phyloP scores from a whole-genome alignment of 2,797 vertebrate genomes.

The Syngnathus rostellatus region DNA sequence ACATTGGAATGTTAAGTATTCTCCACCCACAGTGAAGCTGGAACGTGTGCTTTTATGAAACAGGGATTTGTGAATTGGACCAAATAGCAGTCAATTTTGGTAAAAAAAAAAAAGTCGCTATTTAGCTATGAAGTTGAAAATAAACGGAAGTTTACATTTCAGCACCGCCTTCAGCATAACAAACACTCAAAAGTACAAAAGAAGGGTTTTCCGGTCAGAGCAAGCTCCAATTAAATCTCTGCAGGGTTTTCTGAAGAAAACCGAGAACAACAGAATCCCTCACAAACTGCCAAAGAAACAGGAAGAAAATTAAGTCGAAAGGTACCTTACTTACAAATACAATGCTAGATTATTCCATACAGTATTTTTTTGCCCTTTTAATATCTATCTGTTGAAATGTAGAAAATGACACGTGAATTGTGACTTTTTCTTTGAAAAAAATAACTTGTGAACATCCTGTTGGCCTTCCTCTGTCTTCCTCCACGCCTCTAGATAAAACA shows the following conservation, averaged over 20 bases:
- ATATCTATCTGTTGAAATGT: background rate
- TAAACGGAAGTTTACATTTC: background rate
- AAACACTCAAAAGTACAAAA: background rate
- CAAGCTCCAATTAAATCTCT: background rate
- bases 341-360: too few relatives aligned
- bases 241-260: background rate
- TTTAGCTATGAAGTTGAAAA: background rate
- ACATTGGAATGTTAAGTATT: background rate
- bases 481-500: constrained; percentile 29
- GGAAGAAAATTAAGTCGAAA: background rate
- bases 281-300: background rate
- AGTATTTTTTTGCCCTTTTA: background rate
- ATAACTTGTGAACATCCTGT: constrained; percentile 22
- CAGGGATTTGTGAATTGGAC: background rate
- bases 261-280: background rate
- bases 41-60: background rate
- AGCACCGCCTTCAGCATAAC: too few relatives aligned
- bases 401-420: too few relatives aligned
- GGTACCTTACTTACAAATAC: background rate
- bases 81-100: background rate
- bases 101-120: background rate
- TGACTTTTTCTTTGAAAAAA: constrained; percentile 1
- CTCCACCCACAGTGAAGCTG: background rate
- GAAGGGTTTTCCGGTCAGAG: background rate
- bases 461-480: constrained; percentile 20